These are phyloP conservation scores for Morpho achilles DNA, from an alignment of 2,888 invertebrate species.

Conservation along the genomic window DNA sequence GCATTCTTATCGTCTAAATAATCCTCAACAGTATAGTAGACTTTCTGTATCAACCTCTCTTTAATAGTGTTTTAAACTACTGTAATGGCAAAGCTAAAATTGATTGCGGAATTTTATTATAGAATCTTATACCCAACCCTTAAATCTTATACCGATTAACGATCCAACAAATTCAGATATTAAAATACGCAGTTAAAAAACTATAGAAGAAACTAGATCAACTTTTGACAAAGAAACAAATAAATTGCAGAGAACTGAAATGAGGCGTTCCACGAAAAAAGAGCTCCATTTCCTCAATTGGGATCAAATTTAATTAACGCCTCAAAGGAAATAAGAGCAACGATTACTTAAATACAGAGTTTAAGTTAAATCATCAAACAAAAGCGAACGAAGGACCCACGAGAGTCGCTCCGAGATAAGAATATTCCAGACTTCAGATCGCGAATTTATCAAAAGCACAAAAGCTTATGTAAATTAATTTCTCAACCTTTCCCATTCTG, in stretches of 20 bases:
- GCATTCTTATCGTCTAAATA: too few species aligned
- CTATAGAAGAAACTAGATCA: constrained; percentile 4
- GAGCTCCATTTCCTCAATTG: constrained; percentile 12
- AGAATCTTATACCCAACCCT: too few species aligned
- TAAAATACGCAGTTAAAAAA: not conserved
- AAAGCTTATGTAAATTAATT: constrained; percentile 69
- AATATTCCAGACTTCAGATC: constrained; percentile 39
- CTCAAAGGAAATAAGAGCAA: constrained; percentile 36
- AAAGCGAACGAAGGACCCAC: constrained; percentile 45
- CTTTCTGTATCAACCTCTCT: too few species aligned
- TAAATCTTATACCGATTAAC: too few species aligned
- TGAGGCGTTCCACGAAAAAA: constrained; percentile 10
- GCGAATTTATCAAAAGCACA: constrained; percentile 60
- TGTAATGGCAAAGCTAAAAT: too few species aligned
- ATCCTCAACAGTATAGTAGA: too few species aligned
- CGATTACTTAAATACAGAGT: constrained; percentile 47
- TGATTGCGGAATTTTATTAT: too few species aligned
- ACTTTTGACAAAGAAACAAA: constrained; percentile 12
- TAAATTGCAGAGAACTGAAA: constrained; percentile 12
- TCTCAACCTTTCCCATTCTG: constrained; percentile 57
- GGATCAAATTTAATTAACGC: constrained; percentile 34
- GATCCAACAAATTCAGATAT: too few species aligned
- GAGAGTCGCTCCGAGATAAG: constrained; percentile 43
- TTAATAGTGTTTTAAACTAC: too few species aligned
- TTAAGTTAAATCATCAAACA: constrained; percentile 51